Evolutionary conservation across 1,140 invertebrate species (phyloP).

Genomic region (Eupeodes corollae): DNA sequence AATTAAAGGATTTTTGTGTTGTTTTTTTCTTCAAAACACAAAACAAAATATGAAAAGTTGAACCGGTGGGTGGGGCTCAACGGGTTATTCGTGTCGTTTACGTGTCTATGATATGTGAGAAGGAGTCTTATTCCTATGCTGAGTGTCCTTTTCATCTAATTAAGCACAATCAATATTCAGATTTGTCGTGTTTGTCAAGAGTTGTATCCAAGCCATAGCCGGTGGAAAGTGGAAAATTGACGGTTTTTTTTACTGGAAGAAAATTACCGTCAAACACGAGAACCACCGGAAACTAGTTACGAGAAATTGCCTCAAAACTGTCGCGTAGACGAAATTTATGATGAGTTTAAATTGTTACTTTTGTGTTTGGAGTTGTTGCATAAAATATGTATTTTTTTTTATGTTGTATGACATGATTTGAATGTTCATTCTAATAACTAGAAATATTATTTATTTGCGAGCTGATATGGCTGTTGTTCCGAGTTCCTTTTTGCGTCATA

Average conservation of each 20-base stretch:
- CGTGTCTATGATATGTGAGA: not conserved
- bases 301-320: not conserved
- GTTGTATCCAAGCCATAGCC: not conserved
- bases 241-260: not conserved
- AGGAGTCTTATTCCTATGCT: not conserved
- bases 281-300: not conserved
- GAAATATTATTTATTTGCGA: no score
- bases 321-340: not conserved
- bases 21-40: not conserved
- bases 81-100: not conserved
- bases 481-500: no score
- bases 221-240: not conserved
- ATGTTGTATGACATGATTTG: not conserved
- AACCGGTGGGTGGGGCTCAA: no score
- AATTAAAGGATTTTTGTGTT: not conserved
- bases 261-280: not conserved
- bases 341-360: not conserved
- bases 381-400: not conserved
- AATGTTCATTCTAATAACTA: no score
- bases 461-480: no score
- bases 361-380: no score
- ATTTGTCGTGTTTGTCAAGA: not conserved
- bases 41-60: no score
- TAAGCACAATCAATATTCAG: not conserved
- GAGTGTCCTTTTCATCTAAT: not conserved